Conservation (phyloP, 1,140 invertebrate species). For the Stegodyphus dumicola region DNA sequence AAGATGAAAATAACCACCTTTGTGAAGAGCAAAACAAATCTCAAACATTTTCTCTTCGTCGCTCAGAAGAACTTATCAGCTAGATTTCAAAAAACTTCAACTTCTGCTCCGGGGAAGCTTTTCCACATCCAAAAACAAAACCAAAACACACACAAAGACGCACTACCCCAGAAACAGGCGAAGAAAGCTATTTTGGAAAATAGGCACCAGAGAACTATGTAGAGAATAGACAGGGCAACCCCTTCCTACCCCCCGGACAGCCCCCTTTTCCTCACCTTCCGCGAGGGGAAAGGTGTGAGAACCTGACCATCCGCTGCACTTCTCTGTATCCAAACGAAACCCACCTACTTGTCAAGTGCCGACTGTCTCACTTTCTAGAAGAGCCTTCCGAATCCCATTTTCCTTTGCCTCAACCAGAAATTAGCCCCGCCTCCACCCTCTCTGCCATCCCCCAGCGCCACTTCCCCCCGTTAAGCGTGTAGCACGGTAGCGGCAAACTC, state of each 20-base stretch:
- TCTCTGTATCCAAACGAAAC: conserved; percentile 48
- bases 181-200: not conserved
- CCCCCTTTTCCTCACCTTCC: not conserved
- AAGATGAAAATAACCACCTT: too few species aligned
- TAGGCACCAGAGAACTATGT: not conserved
- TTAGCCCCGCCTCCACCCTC: conserved; percentile 40
- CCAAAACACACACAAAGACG: too few species aligned
- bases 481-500: not conserved
- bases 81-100: too few species aligned
- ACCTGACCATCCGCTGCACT: conserved; percentile 28
- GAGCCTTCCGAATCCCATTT: conserved; percentile 29
- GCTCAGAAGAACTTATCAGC: too few species aligned
- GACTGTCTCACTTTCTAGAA: conserved; percentile 50
- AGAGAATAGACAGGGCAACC: too few species aligned
- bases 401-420: conserved; percentile 46
- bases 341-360: conserved; percentile 55
- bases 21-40: too few species aligned
- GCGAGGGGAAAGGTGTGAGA: conserved; percentile 43
- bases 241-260: too few species aligned
- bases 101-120: too few species aligned
- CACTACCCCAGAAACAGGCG: not conserved
- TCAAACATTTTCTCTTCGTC: too few species aligned
- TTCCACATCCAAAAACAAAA: too few species aligned
- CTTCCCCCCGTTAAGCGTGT: not conserved
- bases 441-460: not conserved